Evolutionary conservation across 2,888 invertebrate genomes (phyloP).

Genomic region (Erebia ligea): DNA sequence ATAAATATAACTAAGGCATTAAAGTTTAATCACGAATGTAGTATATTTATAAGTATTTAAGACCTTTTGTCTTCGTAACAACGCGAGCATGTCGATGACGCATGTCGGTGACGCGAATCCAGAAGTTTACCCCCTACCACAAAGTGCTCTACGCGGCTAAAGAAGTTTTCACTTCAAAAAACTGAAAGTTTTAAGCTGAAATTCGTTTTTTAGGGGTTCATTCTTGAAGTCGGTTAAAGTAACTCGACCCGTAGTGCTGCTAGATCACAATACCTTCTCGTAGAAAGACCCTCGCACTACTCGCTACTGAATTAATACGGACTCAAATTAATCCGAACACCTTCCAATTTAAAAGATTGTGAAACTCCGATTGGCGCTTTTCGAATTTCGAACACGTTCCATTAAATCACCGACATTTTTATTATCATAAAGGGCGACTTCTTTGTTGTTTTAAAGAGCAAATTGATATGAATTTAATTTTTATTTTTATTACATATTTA

Average conservation of each 20-base stretch:
- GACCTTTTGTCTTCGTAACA: too few relatives aligned
- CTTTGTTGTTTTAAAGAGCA: slow-evolving; percentile 31
- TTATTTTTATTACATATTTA: slow-evolving; percentile 8
- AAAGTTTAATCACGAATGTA: too few relatives aligned
- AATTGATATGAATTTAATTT: slow-evolving; percentile 30
- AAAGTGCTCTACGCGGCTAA: too few relatives aligned
- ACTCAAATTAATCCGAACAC: slow-evolving; percentile 60
- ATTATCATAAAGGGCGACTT: slow-evolving; percentile 41
- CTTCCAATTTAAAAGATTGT: slow-evolving; percentile 51
- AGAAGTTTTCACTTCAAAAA: too few relatives aligned
- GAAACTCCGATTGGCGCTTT: slow-evolving; percentile 48
- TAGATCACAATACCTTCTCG: slow-evolving; percentile 44
- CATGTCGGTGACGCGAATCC: too few relatives aligned
- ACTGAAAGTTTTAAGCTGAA: too few relatives aligned
- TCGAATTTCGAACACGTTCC: slow-evolving; percentile 46
- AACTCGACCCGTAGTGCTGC: slow-evolving; percentile 35
- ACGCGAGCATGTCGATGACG: too few relatives aligned
- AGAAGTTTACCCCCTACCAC: too few relatives aligned
- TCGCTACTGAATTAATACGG: slow-evolving; percentile 59
- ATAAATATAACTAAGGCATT: too few relatives aligned
- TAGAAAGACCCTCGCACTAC: slow-evolving; percentile 48
- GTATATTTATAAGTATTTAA: too few relatives aligned
- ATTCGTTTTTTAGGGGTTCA: too few relatives aligned
- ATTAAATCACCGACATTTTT: slow-evolving; percentile 45
- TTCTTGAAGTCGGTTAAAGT: too few relatives aligned